Conservation (phyloP, 2,888 invertebrate species). For the Patella ulyssiponensis region DNA sequence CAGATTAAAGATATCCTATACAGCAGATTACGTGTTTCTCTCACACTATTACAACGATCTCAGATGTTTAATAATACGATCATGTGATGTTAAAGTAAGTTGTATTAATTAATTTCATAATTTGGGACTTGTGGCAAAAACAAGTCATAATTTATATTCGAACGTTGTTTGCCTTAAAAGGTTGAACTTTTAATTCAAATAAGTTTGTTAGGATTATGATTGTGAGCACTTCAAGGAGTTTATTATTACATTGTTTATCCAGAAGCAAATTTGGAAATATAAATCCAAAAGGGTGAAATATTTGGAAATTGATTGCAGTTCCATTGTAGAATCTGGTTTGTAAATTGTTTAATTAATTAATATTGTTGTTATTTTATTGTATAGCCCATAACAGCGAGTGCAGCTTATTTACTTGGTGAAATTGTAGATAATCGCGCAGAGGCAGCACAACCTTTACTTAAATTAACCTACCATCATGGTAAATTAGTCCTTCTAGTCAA, state of each 20-base stretch:
- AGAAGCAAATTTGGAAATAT: too few species aligned
- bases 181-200: too few species aligned
- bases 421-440: constrained; percentile 89
- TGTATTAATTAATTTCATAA: too few species aligned
- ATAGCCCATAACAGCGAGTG: constrained; percentile 69
- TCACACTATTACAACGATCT: constrained; percentile 85
- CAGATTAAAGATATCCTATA: constrained; percentile 88
- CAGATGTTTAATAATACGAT: constrained; percentile 83
- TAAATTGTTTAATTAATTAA: background rate
- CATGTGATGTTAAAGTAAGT: constrained; percentile 79
- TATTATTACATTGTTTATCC: too few species aligned
- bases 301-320: background rate
- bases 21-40: constrained; percentile 90
- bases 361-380: constrained; percentile 19
- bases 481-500: constrained; percentile 88
- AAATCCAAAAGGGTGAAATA: background rate
- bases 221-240: too few species aligned
- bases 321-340: too few species aligned
- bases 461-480: constrained; percentile 88
- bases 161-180: too few species aligned
- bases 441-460: constrained; percentile 89
- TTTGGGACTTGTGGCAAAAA: too few species aligned
- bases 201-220: too few species aligned
- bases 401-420: constrained; percentile 82
- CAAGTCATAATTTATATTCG: too few species aligned